Base-by-base conservation (phyloP, 1,140 invertebrate species). In the Drosophila ercepeae region DNA sequence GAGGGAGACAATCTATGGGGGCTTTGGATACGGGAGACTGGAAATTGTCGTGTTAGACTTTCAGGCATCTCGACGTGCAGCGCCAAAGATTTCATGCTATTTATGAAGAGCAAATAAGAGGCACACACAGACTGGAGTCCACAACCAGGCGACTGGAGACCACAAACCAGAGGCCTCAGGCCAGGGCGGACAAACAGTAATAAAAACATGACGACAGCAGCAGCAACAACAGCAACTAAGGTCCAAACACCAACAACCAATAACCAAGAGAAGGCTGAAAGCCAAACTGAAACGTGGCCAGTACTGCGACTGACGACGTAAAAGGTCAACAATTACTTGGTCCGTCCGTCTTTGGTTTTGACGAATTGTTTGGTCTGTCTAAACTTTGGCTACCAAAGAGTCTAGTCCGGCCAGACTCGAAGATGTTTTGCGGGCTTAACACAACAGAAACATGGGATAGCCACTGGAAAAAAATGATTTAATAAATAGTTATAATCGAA, bases 291-390 rank as follows among this genome's bases (percentile, higher is more conserved):
- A 86, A 86, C 82, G 67, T 86, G 76, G 71, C 55, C 63, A 68
- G 46, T 48, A 61, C 55, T 52, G 68, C 67, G 59, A 72, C 69
- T 59, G 59, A 72, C 69, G 76, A 88, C 82, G 83, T 88, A 88
- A 88, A 88, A 88, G 82, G 82, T 88, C 82, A 88, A 88, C 82
- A 88, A 88, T 88, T 88, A 88, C 82, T 86, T 86, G 81, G 53
- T 69, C 69, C 57, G 60, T 63, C 60, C 27, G 77, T 60, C 70
- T 34, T 53, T 63, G 41, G 27, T 57, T 78, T 63, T 86, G 82
- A 86, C 77, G 82, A 81, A 86, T 86, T 86, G 82, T 86, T 88
- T 88, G 77, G 78, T 64, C 82, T 86, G 81, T 86, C 81, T 78
- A 88, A 88, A 88, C 82, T 88, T 88, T 88, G 77, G 82, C 82